Evolutionary conservation across 2,113 vertebrate genomes (phyloP).

Genomic region (Anser brachyrhynchus): DNA sequence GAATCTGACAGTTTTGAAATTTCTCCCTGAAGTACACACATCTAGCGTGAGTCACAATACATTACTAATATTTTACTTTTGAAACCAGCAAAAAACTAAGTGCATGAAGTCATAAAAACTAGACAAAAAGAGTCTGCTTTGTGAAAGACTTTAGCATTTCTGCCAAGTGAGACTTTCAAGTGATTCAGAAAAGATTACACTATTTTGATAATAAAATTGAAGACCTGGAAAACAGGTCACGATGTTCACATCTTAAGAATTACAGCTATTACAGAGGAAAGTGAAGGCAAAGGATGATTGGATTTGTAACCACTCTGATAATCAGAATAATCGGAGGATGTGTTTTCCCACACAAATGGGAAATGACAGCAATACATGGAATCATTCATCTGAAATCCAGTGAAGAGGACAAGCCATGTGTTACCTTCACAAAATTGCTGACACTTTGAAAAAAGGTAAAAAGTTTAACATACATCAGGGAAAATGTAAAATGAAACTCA

Average conservation of each 20-base stretch:
- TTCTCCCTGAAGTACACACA: background rate
- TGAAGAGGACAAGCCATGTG: background rate
- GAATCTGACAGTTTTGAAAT: background rate
- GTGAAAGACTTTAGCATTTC: background rate
- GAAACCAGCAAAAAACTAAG: background rate
- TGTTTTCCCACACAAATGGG: background rate
- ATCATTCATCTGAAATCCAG: background rate
- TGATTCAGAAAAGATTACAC: slow-evolving; percentile 1
- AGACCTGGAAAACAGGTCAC: background rate
- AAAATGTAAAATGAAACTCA: background rate
- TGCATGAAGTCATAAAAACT: background rate
- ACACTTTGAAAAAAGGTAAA: background rate
- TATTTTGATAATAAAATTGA: background rate
- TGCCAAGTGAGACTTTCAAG: background rate
- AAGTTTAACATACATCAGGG: background rate
- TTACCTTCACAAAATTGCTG: background rate
- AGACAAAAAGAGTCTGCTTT: background rate
- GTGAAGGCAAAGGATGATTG: background rate
- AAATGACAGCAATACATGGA: background rate
- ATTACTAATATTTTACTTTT: background rate
- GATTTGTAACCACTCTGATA: slow-evolving; percentile 2
- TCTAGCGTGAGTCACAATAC: background rate
- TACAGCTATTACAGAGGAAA: slow-evolving; percentile 13
- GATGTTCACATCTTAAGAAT: background rate
- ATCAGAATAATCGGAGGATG: background rate